phyloP scores from a whole-genome alignment of 2,888 invertebrate genomes.

The Fissipunctia ypsillon region DNA sequence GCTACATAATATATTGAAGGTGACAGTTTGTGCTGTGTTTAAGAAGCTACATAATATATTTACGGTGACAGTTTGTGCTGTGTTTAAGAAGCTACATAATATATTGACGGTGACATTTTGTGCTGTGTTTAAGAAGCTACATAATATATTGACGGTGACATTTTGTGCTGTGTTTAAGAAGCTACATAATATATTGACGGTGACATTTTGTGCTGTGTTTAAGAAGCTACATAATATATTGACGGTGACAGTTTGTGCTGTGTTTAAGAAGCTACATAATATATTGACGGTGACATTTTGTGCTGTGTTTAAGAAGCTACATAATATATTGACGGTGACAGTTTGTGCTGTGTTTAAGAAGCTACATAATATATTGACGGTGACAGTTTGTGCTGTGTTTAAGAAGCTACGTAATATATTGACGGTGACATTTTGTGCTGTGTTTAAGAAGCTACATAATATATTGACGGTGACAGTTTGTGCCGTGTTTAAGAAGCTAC shows the following conservation, averaged over 20 bases:
- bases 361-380: too few species aligned
- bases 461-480: too few species aligned
- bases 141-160: too few species aligned
- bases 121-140: background rate
- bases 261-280: background rate
- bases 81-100: background rate
- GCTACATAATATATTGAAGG: too few species aligned
- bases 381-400: background rate
- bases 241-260: too few species aligned
- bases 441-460: background rate
- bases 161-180: background rate
- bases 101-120: background rate
- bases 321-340: too few species aligned
- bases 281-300: background rate
- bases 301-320: background rate
- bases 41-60: too few species aligned
- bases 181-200: too few species aligned
- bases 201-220: background rate
- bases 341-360: background rate
- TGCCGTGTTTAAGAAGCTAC: background rate
- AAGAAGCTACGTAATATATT: too few species aligned
- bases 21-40: background rate
- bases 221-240: too few species aligned
- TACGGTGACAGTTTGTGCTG: too few species aligned
- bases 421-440: background rate